Evolutionary conservation across 1,140 invertebrate species (phyloP), one percentile per base, ranked within the genome.

Genomic region (Batillaria attramentaria): DNA sequence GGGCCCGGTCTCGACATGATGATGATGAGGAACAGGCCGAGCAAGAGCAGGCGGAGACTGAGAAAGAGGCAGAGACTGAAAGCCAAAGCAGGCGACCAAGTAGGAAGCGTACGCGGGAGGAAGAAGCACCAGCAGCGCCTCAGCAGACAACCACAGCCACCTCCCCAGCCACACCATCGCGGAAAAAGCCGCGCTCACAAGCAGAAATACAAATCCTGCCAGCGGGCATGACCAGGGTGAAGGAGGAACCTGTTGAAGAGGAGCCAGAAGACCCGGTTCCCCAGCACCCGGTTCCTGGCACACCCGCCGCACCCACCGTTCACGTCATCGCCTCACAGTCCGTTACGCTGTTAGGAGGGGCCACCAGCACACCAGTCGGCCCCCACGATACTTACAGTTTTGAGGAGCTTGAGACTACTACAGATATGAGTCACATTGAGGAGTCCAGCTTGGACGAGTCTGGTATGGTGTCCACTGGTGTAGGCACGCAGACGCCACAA

Each of bases 401-500:
- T 79, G 80, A 77, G 31, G 72, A 72, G 46, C 65, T 72, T 39
- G 73, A 54, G 24, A 46, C 37, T 2, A 42, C 70, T 5, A 37
- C 41, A 28, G 73, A 62, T 28, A 62, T 75, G 35, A 75, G 73
- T 28, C 54, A 62, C n/a, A n/a, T 75, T 0, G 73, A 75, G n/a
- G 73, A n/a, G 16, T 62, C 73, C 1, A 70, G 41, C 68, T n/a
- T 70, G 68, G 68, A 70, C 10, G 79, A 72, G 16, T 65, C 79
- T 60, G 42, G 75, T n/a, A 73, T 78, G 35, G 62, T 73, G 10
- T 68, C 72, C 50, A 69, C 77, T 41, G 79, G 66, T 13, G 82
- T 84, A 72, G 83, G 81, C 54, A 86, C 85, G 20, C 85, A 87
- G 79, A 87, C 86, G 5, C 83, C 84, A 42, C 81, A 83, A 39